phyloP scores from a whole-genome alignment of 2,888 invertebrate genomes.

The Lasioglossum villosulum region DNA sequence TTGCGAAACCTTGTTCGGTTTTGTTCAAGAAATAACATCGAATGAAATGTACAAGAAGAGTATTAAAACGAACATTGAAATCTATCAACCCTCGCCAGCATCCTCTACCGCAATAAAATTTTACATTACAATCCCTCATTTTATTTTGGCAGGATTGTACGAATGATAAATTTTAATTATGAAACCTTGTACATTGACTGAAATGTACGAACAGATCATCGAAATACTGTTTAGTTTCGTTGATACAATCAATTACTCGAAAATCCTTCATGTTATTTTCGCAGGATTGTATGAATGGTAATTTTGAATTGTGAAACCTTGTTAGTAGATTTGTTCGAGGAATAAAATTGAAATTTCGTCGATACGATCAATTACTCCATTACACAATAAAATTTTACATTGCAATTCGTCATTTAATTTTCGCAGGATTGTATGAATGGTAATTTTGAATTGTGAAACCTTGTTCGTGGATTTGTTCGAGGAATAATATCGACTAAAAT shows the following conservation, averaged over 20 bases:
- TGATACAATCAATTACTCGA: background rate
- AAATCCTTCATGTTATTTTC: background rate
- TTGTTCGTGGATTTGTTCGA: background rate
- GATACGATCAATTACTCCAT: background rate
- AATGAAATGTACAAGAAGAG: background rate
- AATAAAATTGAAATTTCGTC: background rate
- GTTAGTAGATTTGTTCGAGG: background rate
- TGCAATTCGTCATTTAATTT: background rate
- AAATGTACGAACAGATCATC: background rate
- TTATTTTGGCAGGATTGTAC: too few species aligned
- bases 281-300: too few species aligned
- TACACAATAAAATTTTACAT: background rate
- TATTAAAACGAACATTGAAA: too few species aligned
- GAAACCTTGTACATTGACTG: background rate
- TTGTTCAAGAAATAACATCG: background rate
- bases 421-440: background rate
- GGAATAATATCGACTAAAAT: background rate
- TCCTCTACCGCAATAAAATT: too few species aligned
- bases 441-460: background rate
- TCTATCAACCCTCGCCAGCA: too few species aligned
- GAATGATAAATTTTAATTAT: too few species aligned
- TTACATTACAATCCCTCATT: too few species aligned
- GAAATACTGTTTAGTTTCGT: background rate
- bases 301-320: background rate
- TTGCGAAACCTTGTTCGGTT: background rate